Evolutionary conservation across 2,113 vertebrate species (phyloP).

Genomic region (Rhegmatorhina hoffmannsi): DNA sequence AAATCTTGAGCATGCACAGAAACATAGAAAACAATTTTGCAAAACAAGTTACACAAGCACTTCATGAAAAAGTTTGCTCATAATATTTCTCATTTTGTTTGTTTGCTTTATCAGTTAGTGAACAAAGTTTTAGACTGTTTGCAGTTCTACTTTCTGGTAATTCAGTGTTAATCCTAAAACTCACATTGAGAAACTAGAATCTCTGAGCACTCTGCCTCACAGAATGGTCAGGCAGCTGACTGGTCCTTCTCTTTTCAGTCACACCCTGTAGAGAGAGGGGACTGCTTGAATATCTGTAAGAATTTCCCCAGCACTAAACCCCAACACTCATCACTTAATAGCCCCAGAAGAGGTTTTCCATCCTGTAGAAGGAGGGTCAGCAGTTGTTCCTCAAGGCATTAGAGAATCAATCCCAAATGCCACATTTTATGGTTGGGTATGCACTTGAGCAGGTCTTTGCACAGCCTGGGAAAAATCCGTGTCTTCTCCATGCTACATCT

Average conservation of each 20-base stretch:
- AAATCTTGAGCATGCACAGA: neutral
- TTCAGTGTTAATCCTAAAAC: neutral
- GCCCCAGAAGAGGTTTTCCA: neutral
- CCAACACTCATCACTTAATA: neutral
- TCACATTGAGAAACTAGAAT: neutral
- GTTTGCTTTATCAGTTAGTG: neutral
- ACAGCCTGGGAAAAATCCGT: neutral
- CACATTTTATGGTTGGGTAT: neutral
- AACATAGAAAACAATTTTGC: neutral
- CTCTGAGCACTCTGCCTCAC: rapidly evolving
- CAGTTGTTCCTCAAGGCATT: neutral
- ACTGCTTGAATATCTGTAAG: neutral
- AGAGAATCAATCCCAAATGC: neutral
- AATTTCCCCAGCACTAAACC: neutral
- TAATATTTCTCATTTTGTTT: neutral
- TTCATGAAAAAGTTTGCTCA: neutral
- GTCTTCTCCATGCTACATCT: neutral
- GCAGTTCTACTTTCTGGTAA: neutral
- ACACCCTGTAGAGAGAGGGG: rapidly evolving
- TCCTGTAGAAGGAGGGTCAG: neutral
- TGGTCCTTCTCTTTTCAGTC: neutral
- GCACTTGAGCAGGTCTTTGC: neutral
- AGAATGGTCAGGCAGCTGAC: neutral
- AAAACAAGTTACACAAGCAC: neutral
- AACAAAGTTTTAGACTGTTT: neutral